A percentile compares a stretch with the other conserved stretches of the same genome.
Conservation (phyloP, 1,140 invertebrate genomes). For the Tetramorium simillimum region DNA sequence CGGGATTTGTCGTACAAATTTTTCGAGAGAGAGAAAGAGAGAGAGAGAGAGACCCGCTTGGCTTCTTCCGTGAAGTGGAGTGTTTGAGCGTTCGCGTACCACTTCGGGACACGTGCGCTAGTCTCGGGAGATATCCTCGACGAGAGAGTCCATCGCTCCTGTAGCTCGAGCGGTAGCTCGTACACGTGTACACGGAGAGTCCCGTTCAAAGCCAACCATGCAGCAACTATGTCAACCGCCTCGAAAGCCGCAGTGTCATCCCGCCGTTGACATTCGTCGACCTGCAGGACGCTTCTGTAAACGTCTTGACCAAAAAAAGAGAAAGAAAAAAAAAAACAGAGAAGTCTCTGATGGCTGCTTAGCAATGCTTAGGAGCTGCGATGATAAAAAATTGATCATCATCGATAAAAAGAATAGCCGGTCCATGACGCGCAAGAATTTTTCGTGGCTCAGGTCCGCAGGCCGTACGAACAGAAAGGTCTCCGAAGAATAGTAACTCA, state of each 20-base stretch:
- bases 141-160: conserved; percentile 32
- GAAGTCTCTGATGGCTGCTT: conserved; percentile 19
- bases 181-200: conserved; percentile 57
- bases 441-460: neutral
- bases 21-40: conserved; percentile 49
- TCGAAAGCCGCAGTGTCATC: conserved; percentile 67
- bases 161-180: conserved; percentile 51
- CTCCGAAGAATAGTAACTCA: conserved; percentile 27
- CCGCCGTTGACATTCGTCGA: conserved; percentile 58
- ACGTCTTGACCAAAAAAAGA: conserved; percentile 31
- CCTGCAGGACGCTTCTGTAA: conserved; percentile 66
- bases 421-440: conserved; percentile 59
- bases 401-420: conserved; percentile 53
- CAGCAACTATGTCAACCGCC: conserved; percentile 61
- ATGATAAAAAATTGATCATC: conserved; percentile 58
- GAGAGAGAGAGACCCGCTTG: conserved; percentile 31
- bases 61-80: conserved; percentile 65
- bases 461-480: neutral
- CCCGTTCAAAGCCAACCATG: conserved; percentile 53
- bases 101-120: conserved; percentile 70
- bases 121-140: conserved; percentile 65
- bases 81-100: conserved; percentile 75
- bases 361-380: conserved; percentile 7
- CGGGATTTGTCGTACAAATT: conserved; percentile 61
- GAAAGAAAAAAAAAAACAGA: neutral